Conservation (phyloP, 1,140 invertebrate genomes). For the Calephelis virginiensis region DNA sequence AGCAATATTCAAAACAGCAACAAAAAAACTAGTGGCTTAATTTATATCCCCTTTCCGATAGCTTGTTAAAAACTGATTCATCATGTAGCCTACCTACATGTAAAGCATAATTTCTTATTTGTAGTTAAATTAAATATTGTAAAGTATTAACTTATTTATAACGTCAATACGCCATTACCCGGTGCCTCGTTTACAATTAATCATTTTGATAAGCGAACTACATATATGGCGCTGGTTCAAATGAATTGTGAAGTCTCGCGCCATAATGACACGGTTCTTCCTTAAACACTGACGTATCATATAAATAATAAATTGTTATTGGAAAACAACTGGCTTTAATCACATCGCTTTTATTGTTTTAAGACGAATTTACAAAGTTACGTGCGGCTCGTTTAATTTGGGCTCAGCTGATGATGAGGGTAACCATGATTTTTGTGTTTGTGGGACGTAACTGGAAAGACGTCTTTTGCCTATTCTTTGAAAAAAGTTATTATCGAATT, state of each 20-base stretch:
- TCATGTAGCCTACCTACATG: not conserved
- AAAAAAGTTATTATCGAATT: too few species aligned
- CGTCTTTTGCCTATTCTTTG: too few species aligned
- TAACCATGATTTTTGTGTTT: not conserved
- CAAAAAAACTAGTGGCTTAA: too few species aligned
- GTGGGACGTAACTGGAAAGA: not conserved
- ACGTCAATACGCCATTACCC: slow-evolving; percentile 29
- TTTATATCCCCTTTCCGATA: too few species aligned
- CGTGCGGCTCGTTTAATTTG: slow-evolving; percentile 4
- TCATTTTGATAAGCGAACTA: slow-evolving; percentile 33
- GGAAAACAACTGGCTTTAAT: slow-evolving; percentile 29
- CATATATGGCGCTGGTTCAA: slow-evolving; percentile 35
- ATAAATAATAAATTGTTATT: slow-evolving; percentile 38
- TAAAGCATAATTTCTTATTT: slow-evolving; percentile 1
- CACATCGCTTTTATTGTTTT: slow-evolving; percentile 19
- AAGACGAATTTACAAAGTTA: slow-evolving; percentile 11
- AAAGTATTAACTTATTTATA: slow-evolving; percentile 22
- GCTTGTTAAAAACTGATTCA: not conserved
- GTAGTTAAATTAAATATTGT: slow-evolving; percentile 22
- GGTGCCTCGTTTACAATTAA: slow-evolving; percentile 33
- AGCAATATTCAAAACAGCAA: too few species aligned
- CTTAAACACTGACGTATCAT: slow-evolving; percentile 38
- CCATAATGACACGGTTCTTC: slow-evolving; percentile 25
- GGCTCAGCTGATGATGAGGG: not conserved
- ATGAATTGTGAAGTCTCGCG: slow-evolving; percentile 22